Base-by-base conservation (phyloP, 2,888 invertebrate species). In the Apantesis nais region DNA sequence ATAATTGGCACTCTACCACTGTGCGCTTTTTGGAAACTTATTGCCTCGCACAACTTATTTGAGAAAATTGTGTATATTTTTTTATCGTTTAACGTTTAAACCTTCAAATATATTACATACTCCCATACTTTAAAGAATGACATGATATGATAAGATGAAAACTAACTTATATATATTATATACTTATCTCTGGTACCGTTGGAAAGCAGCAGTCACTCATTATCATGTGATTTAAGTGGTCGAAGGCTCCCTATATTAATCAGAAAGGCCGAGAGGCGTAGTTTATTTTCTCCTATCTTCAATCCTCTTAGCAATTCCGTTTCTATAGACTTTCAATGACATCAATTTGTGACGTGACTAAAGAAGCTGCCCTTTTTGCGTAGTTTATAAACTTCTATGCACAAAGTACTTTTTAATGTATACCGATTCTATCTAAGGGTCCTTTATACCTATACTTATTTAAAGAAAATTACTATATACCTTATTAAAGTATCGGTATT, bases 401-500 rank as follows among this genome's bases (percentile, higher is more conserved):
- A 48, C 48, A 19, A 48, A 52, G 52, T 52, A 52, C 22, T 52
- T 2, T 52, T 52, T 2, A 52, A n/a, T n/a, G n/a, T 41, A 39
- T 1, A 37, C 22, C 19, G 29, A 29, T 63, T 29, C 16, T 29
- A 63, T 29, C 19, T 19, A n/a, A n/a, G 12, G 58, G 14, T 25
- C 58, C 29, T 58, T 58, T 16, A 16, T 29, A 5, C 25, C 3
- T 11, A 58, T 7, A 5, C 14, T 29, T 29, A 12, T n/a, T 58
- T 58, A 22, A 11, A 25, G 12, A 29, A n/a, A n/a, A n/a, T n/a
- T n/a, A n/a, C n/a, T n/a, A n/a, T n/a, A n/a, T n/a, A n/a, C n/a
- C n/a, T n/a, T n/a, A n/a, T n/a, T 44, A 19, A 44, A 41, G 55
- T 66, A 66, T 58, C 67, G 60, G 61, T 60, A 67, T 39, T 41